These are phyloP conservation scores for Microtus pennsylvanicus DNA, from an alignment of 2,113 vertebrate genomes.

Conservation along the genomic window DNA sequence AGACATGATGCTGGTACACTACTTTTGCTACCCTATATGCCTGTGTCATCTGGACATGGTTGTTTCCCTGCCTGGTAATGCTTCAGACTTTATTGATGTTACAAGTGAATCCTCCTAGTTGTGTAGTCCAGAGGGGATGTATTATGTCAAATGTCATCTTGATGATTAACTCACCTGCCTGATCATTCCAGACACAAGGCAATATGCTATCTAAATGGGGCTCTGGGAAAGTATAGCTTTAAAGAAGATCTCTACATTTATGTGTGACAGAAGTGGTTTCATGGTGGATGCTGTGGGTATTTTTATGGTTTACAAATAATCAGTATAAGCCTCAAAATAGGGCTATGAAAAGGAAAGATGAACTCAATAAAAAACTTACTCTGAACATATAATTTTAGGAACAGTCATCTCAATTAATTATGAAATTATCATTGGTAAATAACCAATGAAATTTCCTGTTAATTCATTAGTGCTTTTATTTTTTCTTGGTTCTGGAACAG, in stretches of 20 bases:
- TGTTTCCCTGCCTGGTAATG: neutral
- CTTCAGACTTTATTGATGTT: neutral
- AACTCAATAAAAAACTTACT: conserved; percentile 23
- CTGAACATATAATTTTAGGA: neutral
- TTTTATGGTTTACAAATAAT: conserved; percentile 38
- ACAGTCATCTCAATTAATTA: conserved; percentile 31
- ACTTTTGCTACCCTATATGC: fast-evolving
- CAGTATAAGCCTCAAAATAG: neutral
- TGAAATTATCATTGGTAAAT: conserved; percentile 41
- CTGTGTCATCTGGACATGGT: fast-evolving
- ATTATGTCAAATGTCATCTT: neutral
- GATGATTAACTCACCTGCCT: neutral
- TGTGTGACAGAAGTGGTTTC: neutral
- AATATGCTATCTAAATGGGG: neutral
- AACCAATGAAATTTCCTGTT: conserved; percentile 20
- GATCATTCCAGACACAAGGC: neutral
- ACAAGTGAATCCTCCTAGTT: neutral
- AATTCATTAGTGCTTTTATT: neutral
- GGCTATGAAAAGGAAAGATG: neutral
- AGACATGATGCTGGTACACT: fast-evolving
- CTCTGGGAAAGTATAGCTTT: neutral
- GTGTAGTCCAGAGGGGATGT: fast-evolving
- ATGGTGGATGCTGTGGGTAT: neutral
- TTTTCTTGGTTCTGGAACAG: neutral
- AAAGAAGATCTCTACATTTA: neutral